Evolutionary conservation across 2,113 vertebrate species (phyloP).

Genomic region (Prietella phreatophila): DNA sequence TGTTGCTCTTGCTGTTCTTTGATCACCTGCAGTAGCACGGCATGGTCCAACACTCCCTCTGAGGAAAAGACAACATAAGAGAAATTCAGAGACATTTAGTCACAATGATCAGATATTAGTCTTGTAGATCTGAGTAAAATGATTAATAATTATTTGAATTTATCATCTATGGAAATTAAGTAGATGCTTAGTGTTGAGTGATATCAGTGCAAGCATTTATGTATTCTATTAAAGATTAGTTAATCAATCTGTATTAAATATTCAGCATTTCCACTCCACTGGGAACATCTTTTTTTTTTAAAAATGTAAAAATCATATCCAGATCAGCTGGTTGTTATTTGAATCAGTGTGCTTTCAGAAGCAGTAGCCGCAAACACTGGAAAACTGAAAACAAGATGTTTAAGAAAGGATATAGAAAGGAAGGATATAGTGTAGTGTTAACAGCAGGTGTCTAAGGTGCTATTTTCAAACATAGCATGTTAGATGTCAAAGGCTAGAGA

Average conservation of each 20-base stretch:
- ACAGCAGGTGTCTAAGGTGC: not conserved
- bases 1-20: constrained; percentile 95
- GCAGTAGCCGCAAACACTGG: not conserved
- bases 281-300: not conserved
- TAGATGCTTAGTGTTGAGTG: not conserved
- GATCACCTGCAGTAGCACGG: constrained; percentile 88
- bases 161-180: not conserved
- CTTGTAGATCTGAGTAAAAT: not conserved
- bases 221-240: not conserved
- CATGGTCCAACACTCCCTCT: constrained; percentile 90
- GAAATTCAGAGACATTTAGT: not conserved
- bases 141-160: not conserved
- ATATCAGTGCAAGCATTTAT: not conserved
- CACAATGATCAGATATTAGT: not conserved
- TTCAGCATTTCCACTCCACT: not conserved
- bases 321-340: not conserved
- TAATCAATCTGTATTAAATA: not conserved
- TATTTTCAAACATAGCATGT: not conserved
- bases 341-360: not conserved
- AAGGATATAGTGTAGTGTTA: not conserved
- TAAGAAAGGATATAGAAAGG: not conserved
- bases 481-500: constrained; percentile 31
- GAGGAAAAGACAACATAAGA: constrained; percentile 52
- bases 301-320: not conserved
- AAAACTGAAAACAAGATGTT: constrained; percentile 9